A percentile compares a stretch with the other conserved stretches of the same genome.
Conservation (phyloP, 2,797 vertebrate species). For the Arctocebus calabarensis region DNA sequence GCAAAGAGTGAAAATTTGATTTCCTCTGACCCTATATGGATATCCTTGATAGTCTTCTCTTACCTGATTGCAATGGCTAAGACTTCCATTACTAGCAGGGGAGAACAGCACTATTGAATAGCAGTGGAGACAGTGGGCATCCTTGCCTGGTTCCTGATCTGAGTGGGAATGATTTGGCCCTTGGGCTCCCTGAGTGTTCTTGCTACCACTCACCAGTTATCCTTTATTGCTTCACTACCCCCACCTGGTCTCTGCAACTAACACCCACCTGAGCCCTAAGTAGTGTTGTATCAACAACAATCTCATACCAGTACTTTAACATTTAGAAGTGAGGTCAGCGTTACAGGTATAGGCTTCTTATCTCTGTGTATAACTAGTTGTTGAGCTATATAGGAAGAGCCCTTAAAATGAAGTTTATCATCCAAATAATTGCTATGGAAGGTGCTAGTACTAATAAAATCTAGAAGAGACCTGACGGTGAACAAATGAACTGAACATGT, state of each 20-base stretch:
- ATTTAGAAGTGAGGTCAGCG: background rate
- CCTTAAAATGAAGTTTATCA: background rate
- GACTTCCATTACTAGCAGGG: too few relatives aligned
- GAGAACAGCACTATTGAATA: too few relatives aligned
- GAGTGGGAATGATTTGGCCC: too few relatives aligned
- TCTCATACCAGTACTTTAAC: background rate
- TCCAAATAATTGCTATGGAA: background rate
- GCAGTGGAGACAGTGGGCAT: too few relatives aligned
- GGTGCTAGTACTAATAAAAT: background rate
- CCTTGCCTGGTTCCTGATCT: too few relatives aligned
- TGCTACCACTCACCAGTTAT: rapidly evolving
- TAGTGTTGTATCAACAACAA: background rate
- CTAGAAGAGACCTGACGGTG: too few relatives aligned
- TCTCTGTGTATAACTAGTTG: background rate
- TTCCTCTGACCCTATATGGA: too few relatives aligned
- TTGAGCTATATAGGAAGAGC: background rate
- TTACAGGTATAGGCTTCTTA: background rate
- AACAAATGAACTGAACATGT: background rate
- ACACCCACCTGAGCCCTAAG: background rate
- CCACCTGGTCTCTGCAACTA: background rate
- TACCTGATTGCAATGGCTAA: too few relatives aligned
- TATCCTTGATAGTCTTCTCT: too few relatives aligned
- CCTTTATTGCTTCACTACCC: background rate
- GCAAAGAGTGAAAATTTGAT: too few relatives aligned
- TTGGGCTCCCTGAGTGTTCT: background rate